phyloP scores from a whole-genome alignment of 2,797 vertebrate species.

The Sebastes glaucus region DNA sequence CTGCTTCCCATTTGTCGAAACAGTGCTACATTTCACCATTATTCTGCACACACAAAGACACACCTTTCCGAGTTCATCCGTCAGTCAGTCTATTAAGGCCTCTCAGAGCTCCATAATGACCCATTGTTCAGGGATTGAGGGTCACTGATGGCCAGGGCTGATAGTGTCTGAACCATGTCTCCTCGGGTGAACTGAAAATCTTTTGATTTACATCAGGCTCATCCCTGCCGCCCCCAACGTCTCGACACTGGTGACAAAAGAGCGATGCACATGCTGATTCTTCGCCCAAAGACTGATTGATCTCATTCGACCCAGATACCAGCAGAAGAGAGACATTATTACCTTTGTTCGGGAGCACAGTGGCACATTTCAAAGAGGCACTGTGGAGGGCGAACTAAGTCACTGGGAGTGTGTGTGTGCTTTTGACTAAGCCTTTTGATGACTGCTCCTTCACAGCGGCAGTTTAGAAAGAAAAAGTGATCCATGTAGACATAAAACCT shows the following conservation, averaged over 20 bases:
- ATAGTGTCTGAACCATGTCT: constrained; percentile 75
- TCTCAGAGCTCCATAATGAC: constrained; percentile 76
- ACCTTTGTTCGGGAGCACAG: constrained; percentile 68
- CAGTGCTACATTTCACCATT: constrained; percentile 19
- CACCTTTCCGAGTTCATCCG: constrained; percentile 70
- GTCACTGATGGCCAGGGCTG: constrained; percentile 78
- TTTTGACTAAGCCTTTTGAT: constrained; percentile 58
- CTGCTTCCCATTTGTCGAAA: constrained; percentile 22
- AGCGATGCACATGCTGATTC: constrained; percentile 73
- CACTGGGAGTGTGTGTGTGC: constrained; percentile 29
- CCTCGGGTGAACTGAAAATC: constrained; percentile 67
- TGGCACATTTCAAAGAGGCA: constrained; percentile 62
- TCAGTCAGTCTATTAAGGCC: constrained; percentile 81
- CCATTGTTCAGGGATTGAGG: constrained; percentile 78
- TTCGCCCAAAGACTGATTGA: constrained; percentile 72
- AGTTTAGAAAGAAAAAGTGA: constrained; percentile 65
- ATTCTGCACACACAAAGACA: constrained; percentile 32
- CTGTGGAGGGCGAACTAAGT: constrained; percentile 48
- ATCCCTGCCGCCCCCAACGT: constrained; percentile 54
- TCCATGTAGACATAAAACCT: constrained; percentile 59
- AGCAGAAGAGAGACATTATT: constrained; percentile 72
- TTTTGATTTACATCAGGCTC: constrained; percentile 80
- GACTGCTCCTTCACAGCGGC: constrained; percentile 50
- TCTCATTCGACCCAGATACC: constrained; percentile 74
- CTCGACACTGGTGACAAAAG: constrained; percentile 74